Percentiles rank a stretch among this genome's conserved stretches.
These are phyloP conservation scores for Melanotaenia boesemani DNA, from an alignment of 2,797 vertebrate species.

Conservation along the genomic window DNA sequence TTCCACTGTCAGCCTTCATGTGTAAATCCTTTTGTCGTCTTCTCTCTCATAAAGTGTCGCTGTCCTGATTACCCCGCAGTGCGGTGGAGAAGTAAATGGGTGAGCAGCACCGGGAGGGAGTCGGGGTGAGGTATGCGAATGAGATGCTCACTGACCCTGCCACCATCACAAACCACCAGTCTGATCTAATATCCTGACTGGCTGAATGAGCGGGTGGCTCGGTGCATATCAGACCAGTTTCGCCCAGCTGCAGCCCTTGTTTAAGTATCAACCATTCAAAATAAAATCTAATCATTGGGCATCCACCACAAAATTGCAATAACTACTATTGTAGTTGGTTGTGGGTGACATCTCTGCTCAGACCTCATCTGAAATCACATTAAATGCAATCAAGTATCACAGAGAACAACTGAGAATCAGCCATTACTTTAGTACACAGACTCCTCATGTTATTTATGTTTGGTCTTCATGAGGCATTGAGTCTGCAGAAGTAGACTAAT, in stretches of 20 bases:
- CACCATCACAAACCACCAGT: conserved; percentile 81
- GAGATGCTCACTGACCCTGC: conserved; percentile 85
- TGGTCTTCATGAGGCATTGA: conserved; percentile 7
- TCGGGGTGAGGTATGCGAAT: conserved; percentile 52
- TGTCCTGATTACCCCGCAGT: conserved; percentile 84
- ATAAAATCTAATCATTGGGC: conserved; percentile 22
- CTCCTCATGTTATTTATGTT: conserved; percentile 22
- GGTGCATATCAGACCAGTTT: conserved; percentile 61
- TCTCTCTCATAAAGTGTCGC: conserved; percentile 80
- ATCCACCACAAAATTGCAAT: conserved; percentile 24
- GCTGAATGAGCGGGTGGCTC: conserved; percentile 69
- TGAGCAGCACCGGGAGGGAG: conserved; percentile 60
- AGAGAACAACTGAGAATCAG: not conserved
- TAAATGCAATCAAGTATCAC: conserved; percentile 26
- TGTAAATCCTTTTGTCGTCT: conserved; percentile 80
- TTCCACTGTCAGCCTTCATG: conserved; percentile 72
- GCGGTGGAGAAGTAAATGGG: conserved; percentile 72
- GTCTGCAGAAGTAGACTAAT: conserved; percentile 72
- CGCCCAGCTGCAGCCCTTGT: conserved; percentile 48
- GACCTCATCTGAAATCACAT: conserved; percentile 17
- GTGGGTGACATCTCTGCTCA: conserved; percentile 8
- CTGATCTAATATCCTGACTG: conserved; percentile 83
- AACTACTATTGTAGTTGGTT: conserved; percentile 17
- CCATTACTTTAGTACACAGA: not conserved
- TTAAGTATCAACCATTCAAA: conserved; percentile 47